phyloP scores from a whole-genome alignment of 2,113 vertebrate genomes.

The Dromiciops gliroides region DNA sequence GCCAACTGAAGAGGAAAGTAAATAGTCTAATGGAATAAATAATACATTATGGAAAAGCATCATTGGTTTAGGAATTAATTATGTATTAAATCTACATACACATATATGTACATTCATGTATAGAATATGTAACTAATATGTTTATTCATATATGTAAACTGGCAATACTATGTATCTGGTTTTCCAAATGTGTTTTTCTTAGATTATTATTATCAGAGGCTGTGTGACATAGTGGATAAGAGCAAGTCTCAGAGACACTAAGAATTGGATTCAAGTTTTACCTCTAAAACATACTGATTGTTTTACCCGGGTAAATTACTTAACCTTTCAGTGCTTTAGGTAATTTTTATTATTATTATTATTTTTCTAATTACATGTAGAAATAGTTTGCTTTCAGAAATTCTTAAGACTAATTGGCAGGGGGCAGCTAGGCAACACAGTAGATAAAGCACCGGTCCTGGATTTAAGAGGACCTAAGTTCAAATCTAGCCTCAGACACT shows the following conservation, averaged over 20 bases:
- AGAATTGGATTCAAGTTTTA: neutral
- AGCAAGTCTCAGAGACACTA: neutral
- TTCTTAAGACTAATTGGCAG: too few species aligned
- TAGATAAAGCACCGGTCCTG: too few species aligned
- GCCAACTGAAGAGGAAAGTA: neutral
- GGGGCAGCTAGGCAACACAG: too few species aligned
- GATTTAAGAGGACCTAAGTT: too few species aligned
- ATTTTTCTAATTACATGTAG: too few species aligned
- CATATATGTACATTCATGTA: neutral
- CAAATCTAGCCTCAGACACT: too few species aligned
- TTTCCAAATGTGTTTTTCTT: neutral
- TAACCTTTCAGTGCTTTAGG: neutral
- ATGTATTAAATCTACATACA: neutral
- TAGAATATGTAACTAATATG: neutral
- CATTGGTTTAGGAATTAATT: neutral
- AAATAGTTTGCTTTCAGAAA: too few species aligned
- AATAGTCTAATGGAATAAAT: neutral
- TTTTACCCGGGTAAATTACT: neutral
- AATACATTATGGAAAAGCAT: neutral
- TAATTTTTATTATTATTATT: too few species aligned
- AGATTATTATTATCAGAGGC: neutral
- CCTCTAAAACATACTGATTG: neutral
- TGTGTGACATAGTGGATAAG: neutral
- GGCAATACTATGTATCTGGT: accelerated
- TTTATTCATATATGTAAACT: neutral